Conservation (phyloP, 2,888 invertebrate genomes). For the Linnaemya vulpina region DNA sequence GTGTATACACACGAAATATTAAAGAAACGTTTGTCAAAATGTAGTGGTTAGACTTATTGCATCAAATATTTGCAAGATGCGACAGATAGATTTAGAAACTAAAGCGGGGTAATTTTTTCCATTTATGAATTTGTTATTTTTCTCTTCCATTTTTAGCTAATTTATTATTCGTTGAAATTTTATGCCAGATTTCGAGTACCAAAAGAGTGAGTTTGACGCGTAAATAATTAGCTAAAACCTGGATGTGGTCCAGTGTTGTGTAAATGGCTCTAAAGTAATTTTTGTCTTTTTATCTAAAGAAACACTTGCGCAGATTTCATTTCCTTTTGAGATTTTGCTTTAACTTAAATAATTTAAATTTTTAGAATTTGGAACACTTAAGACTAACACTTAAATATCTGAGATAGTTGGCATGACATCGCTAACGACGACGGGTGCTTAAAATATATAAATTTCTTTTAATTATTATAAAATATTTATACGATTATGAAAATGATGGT, state of each 20-base stretch:
- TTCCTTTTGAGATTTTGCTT: too few relatives aligned
- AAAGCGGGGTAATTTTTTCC: neutral
- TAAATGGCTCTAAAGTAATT: neutral
- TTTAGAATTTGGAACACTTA: too few relatives aligned
- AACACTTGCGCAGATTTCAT: too few relatives aligned
- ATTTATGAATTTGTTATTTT: neutral
- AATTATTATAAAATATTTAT: conserved; percentile 1
- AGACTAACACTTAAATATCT: too few relatives aligned
- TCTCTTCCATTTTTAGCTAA: neutral
- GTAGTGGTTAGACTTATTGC: too few relatives aligned
- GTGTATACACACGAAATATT: too few relatives aligned
- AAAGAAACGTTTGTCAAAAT: too few relatives aligned
- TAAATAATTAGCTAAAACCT: neutral
- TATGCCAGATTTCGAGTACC: conserved; percentile 55
- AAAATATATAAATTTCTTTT: neutral
- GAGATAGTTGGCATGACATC: neutral
- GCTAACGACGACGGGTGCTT: neutral
- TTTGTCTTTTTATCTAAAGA: too few relatives aligned
- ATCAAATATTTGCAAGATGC: too few relatives aligned
- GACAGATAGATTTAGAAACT: too few relatives aligned
- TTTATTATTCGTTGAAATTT: conserved; percentile 36
- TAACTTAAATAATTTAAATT: too few relatives aligned
- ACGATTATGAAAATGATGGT: conserved; percentile 26
- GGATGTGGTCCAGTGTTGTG: neutral
- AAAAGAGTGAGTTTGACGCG: conserved; percentile 8